Percentiles rank a stretch among this genome's conserved stretches.
Evolutionary conservation across 2,888 invertebrate species (phyloP).

Genomic region (Drosophila setosimentum): DNA sequence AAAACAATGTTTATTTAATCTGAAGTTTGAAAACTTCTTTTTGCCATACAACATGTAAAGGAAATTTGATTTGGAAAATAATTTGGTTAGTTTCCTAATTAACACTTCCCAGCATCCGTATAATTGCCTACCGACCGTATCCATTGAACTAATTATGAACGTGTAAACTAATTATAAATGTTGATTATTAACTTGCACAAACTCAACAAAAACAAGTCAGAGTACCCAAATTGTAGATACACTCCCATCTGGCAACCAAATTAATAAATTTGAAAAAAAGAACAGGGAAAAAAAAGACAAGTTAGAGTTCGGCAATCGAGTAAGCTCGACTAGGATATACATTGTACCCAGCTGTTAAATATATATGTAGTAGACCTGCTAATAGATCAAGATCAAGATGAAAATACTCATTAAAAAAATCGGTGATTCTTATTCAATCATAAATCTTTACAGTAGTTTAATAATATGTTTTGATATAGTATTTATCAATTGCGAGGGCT

Average conservation of each 20-base stretch:
- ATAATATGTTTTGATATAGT: not conserved
- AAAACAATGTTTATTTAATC: not conserved
- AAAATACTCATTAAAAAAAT: not conserved
- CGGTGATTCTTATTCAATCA: not conserved
- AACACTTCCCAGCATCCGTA: not conserved
- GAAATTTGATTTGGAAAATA: not conserved
- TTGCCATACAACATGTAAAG: not conserved
- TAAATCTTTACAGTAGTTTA: not conserved
- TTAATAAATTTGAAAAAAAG: not conserved
- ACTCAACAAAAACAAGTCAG: not conserved
- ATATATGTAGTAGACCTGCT: too few relatives aligned
- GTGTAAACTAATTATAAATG: slow-evolving; percentile 22
- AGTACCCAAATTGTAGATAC: not conserved
- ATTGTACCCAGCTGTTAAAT: not conserved
- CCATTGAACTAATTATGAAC: slow-evolving; percentile 16
- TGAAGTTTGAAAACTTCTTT: not conserved
- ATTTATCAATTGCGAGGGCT: not conserved
- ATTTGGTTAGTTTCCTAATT: slow-evolving; percentile 20
- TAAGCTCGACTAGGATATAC: not conserved
- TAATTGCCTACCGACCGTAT: not conserved
- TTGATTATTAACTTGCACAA: slow-evolving; percentile 4
- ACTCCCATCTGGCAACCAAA: not conserved
- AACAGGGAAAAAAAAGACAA: accelerated
- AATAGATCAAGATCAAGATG: too few relatives aligned
- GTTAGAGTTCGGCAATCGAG: too few relatives aligned